Conservation (phyloP, 2,888 invertebrate species). For the Acheta domesticus region DNA sequence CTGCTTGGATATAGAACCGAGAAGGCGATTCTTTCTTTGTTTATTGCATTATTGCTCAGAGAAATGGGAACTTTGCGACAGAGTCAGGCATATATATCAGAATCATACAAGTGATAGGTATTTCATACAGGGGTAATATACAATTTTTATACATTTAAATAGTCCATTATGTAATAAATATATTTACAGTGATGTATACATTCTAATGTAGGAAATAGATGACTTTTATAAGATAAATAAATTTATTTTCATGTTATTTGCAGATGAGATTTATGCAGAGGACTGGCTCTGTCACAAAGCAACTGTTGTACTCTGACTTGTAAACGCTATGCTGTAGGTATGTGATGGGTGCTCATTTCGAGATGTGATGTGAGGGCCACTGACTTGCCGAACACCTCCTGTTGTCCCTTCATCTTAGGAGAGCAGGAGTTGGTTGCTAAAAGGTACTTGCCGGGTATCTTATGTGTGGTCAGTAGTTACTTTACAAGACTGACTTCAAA, state of each 20-base stretch:
- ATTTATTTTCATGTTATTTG: constrained; percentile 18
- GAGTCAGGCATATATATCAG: constrained; percentile 7
- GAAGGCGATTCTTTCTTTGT: background rate
- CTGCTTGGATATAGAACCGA: background rate
- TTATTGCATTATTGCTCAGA: background rate
- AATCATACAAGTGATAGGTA: constrained; percentile 18
- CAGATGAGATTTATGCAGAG: constrained; percentile 18
- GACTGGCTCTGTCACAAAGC: background rate
- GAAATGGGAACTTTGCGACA: background rate
- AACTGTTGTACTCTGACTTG: background rate
- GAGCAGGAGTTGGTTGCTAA: constrained; percentile 8
- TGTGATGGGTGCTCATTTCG: constrained; percentile 6
- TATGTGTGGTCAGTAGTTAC: constrained; percentile 29
- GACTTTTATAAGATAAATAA: constrained; percentile 18
- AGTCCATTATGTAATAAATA: constrained; percentile 1
- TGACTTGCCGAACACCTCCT: constrained; percentile 6
- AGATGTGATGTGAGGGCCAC: constrained; percentile 7
- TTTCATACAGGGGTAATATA: constrained; percentile 18
- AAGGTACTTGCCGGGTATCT: background rate
- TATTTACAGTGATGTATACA: constrained; percentile 18
- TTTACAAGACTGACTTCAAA: constrained; percentile 39
- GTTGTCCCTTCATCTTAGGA: background rate
- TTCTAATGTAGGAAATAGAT: constrained; percentile 18
- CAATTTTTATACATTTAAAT: constrained; percentile 18
- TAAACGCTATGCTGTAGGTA: constrained; percentile 18